Evolutionary conservation across 2,113 vertebrate genomes (phyloP).

Genomic region (Vicugna pacos): DNA sequence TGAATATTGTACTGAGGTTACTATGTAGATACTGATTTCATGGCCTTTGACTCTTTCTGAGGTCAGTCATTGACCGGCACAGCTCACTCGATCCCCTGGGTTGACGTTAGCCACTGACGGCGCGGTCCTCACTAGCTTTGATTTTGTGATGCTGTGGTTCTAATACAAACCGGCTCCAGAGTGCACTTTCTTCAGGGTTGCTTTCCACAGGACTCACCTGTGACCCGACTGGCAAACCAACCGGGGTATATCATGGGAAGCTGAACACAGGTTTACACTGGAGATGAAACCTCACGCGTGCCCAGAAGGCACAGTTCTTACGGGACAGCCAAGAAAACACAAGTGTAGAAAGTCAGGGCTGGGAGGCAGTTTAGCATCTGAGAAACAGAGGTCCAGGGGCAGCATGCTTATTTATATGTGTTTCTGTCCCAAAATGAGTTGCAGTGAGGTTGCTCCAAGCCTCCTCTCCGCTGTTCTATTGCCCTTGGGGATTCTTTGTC

Average conservation of each 20-base stretch:
- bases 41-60: slow-evolving; percentile 43
- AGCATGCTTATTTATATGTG: neutral
- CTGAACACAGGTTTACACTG: neutral
- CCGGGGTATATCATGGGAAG: neutral
- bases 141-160: neutral
- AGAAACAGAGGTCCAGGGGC: neutral
- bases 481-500: neutral
- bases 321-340: neutral
- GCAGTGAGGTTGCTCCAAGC: neutral
- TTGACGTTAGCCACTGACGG: neutral
- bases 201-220: neutral
- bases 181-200: neutral
- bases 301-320: neutral
- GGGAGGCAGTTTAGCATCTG: neutral
- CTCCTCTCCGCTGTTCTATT: neutral
- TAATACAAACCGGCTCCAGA: neutral
- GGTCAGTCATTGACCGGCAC: neutral
- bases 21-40: slow-evolving; percentile 30
- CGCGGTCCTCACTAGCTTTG: neutral
- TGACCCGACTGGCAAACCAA: neutral
- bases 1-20: neutral
- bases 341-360: neutral
- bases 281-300: neutral
- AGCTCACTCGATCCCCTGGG: neutral
- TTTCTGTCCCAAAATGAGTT: neutral